A percentile compares a stretch with the other conserved stretches of the same genome.
Conservation (phyloP, 2,888 invertebrate species). For the Torymus auratus region DNA sequence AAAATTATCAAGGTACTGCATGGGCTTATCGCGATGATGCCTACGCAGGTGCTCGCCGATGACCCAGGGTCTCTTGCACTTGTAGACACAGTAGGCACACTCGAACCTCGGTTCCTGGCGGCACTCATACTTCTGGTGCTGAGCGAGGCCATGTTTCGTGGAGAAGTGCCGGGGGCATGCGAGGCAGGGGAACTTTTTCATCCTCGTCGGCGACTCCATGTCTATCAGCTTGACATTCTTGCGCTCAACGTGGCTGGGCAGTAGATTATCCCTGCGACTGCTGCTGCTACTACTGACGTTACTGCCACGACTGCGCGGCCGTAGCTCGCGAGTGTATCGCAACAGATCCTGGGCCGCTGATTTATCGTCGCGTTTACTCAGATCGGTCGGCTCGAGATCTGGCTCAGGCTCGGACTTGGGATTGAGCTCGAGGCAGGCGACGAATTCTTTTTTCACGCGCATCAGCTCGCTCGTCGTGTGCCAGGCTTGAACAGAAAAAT, state of each 20-base stretch:
- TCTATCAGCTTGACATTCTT: background rate
- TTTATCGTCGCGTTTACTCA: too few species aligned
- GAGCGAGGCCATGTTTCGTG: slow-evolving; percentile 43
- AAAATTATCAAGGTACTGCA: slow-evolving; percentile 37
- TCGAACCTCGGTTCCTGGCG: slow-evolving; percentile 70
- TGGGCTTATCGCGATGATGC: background rate
- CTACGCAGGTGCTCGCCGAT: slow-evolving; percentile 19
- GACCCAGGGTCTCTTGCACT: slow-evolving; percentile 60
- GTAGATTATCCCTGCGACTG: background rate
- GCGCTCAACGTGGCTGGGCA: background rate
- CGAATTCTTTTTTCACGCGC: too few species aligned
- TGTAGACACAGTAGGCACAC: slow-evolving; percentile 69
- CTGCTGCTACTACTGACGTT: too few species aligned
- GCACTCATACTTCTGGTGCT: slow-evolving; percentile 70
- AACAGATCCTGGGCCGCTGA: too few species aligned
- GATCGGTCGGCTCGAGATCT: too few species aligned
- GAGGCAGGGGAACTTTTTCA: slow-evolving; percentile 59
- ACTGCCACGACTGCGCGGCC: too few species aligned
- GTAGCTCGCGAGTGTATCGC: too few species aligned
- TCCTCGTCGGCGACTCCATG: background rate
- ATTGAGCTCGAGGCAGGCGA: too few species aligned
- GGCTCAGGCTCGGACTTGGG: too few species aligned
- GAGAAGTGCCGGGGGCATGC: slow-evolving; percentile 66
- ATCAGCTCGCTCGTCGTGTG: too few species aligned
- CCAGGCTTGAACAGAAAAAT: too few species aligned